phyloP scores from a whole-genome alignment of 2,797 vertebrate species.

The Melopsittacus undulatus region DNA sequence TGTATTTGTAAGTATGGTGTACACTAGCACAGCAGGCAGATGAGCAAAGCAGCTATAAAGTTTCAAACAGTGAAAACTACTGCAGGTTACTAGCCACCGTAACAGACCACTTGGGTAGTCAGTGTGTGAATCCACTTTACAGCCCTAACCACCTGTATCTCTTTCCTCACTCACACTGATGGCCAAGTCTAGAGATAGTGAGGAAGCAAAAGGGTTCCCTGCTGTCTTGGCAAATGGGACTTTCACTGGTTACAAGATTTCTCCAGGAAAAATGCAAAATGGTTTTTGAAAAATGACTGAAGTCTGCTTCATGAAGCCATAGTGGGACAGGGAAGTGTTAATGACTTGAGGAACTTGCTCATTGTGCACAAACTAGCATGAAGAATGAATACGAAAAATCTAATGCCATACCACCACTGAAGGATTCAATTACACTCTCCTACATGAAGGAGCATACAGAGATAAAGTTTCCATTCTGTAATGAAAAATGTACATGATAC shows the following conservation, averaged over 20 bases:
- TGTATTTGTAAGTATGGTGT: not conserved
- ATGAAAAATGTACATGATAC: conserved; percentile 24
- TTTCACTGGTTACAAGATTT: not conserved
- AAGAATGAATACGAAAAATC: conserved; percentile 1
- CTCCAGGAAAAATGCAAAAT: not conserved
- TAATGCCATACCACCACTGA: conserved; percentile 2
- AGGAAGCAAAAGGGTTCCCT: not conserved
- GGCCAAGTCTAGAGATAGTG: not conserved
- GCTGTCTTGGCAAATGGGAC: not conserved
- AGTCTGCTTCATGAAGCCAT: not conserved
- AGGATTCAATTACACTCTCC: conserved; percentile 22
- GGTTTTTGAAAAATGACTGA: not conserved
- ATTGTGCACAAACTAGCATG: not conserved
- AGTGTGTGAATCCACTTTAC: not conserved
- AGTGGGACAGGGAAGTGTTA: not conserved
- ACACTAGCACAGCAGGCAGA: not conserved
- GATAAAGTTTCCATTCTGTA: conserved; percentile 19
- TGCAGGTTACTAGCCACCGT: not conserved
- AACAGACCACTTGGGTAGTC: not conserved
- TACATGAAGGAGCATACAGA: conserved; percentile 1
- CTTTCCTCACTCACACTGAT: not conserved
- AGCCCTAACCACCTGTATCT: not conserved
- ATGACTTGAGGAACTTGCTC: not conserved
- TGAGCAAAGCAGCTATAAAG: not conserved
- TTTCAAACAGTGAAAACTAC: not conserved